A percentile compares a stretch with the other conserved stretches of the same genome.
These are phyloP conservation scores for Contarinia nasturtii DNA, from an alignment of 1,140 invertebrate species.

Conservation along the genomic window DNA sequence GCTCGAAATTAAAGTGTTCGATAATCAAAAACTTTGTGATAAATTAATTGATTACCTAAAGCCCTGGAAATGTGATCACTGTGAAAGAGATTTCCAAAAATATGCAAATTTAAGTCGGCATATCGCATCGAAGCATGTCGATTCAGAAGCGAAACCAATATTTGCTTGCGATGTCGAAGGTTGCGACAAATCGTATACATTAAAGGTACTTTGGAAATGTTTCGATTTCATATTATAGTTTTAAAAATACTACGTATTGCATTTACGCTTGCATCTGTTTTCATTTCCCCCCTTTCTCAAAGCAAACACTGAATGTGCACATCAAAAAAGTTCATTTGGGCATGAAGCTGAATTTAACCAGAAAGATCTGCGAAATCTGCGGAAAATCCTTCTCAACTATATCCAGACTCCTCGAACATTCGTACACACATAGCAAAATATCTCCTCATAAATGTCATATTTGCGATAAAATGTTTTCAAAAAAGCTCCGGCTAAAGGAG, in stretches of 20 bases:
- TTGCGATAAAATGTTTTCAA: slow-evolving; percentile 25
- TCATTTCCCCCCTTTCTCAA: too few relatives aligned
- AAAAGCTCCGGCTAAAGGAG: slow-evolving; percentile 16
- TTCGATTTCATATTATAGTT: too few relatives aligned
- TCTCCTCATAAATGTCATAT: slow-evolving; percentile 34
- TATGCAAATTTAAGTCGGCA: neutral
- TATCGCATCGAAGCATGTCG: neutral
- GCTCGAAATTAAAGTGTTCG: too few relatives aligned
- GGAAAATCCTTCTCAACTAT: neutral
- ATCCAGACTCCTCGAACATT: slow-evolving; percentile 18
- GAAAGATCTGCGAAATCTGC: neutral
- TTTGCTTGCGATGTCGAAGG: neutral
- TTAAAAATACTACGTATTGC: too few relatives aligned
- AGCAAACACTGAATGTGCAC: neutral
- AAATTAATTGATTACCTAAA: neutral
- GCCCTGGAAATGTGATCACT: neutral
- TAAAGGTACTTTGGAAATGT: neutral
- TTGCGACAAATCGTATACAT: neutral
- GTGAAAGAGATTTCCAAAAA: neutral
- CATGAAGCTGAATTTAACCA: neutral
- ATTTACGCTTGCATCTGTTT: too few relatives aligned
- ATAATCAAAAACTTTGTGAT: neutral
- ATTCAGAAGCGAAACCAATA: neutral
- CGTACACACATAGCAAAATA: slow-evolving; percentile 33
- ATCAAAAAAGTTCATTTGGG: neutral